Conservation (phyloP, 2,888 invertebrate species). For the Arge pagana region DNA sequence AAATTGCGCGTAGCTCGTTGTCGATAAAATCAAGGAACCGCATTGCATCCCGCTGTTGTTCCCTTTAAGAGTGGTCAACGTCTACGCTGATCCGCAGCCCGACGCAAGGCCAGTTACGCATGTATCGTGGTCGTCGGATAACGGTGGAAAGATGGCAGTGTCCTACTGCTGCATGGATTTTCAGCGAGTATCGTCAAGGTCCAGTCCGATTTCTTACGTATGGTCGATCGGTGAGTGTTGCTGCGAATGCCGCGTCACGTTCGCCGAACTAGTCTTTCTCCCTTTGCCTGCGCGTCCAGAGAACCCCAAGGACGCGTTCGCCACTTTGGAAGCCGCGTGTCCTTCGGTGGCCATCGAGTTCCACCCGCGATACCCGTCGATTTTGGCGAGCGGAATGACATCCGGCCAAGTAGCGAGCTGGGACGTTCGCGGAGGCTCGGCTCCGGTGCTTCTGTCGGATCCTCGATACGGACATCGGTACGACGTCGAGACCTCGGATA, state of each 20-base stretch:
- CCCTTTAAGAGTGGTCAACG: conserved; percentile 79
- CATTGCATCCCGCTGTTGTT: conserved; percentile 16
- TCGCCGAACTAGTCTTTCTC: not conserved
- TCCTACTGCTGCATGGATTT: conserved; percentile 82
- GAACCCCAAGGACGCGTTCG: conserved; percentile 62
- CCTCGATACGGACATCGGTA: conserved; percentile 62
- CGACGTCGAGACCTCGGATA: conserved; percentile 12
- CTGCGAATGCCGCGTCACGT: not conserved
- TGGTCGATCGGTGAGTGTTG: conserved; percentile 80
- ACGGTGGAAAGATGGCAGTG: conserved; percentile 78
- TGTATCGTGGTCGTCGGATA: conserved; percentile 87
- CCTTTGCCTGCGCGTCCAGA: conserved; percentile 47
- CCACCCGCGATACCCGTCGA: conserved; percentile 60
- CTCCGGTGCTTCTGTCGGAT: conserved; percentile 60
- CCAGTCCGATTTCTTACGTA: conserved; percentile 75
- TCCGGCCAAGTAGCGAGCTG: conserved; percentile 49
- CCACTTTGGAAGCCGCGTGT: conserved; percentile 58
- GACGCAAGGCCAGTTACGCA: conserved; percentile 72
- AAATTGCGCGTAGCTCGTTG: conserved; percentile 1
- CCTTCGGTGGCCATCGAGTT: conserved; percentile 62
- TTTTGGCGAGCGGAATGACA: conserved; percentile 16
- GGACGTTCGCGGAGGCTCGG: conserved; percentile 61
- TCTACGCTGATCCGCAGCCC: conserved; percentile 75
- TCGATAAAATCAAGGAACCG: not conserved
- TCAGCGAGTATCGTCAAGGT: conserved; percentile 67